Conservation (phyloP, 1,140 invertebrate species). For the Caerostris extrusa region DNA sequence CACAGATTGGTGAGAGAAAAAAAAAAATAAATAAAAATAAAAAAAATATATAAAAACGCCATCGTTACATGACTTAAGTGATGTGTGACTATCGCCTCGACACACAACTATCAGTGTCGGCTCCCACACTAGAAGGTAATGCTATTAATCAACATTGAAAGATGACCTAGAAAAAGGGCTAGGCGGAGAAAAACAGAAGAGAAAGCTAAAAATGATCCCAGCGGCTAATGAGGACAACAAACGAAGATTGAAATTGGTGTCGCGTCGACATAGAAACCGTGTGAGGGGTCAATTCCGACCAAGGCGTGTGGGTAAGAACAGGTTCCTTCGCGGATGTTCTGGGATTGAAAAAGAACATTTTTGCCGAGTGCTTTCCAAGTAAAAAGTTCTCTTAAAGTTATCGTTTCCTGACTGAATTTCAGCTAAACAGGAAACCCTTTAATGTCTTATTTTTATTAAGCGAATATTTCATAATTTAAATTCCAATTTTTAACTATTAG, state of each 20-base stretch:
- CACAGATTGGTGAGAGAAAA: too few relatives aligned
- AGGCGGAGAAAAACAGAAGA: background rate
- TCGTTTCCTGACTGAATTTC: background rate
- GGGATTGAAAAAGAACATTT: background rate
- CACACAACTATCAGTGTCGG: background rate
- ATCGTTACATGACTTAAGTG: background rate
- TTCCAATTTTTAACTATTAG: too few relatives aligned
- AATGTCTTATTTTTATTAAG: too few relatives aligned
- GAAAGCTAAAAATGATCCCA: conserved; percentile 54
- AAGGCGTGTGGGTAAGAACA: conserved; percentile 39
- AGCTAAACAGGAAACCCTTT: background rate
- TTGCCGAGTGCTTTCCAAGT: background rate
- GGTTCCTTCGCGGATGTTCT: conserved; percentile 27
- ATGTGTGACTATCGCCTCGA: background rate
- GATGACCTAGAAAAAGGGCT: conserved; percentile 47
- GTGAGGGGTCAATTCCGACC: background rate
- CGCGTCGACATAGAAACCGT: background rate
- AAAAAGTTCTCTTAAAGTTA: background rate
- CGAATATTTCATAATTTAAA: too few relatives aligned
- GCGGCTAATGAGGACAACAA: conserved; percentile 47
- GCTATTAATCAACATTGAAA: conserved; percentile 64
- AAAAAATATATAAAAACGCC: too few relatives aligned
- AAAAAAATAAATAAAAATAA: background rate
- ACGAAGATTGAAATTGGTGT: conserved; percentile 67
- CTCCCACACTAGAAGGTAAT: conserved; percentile 25